Base-by-base conservation (phyloP, 2,888 invertebrate species). In the Brenthis daphne region DNA sequence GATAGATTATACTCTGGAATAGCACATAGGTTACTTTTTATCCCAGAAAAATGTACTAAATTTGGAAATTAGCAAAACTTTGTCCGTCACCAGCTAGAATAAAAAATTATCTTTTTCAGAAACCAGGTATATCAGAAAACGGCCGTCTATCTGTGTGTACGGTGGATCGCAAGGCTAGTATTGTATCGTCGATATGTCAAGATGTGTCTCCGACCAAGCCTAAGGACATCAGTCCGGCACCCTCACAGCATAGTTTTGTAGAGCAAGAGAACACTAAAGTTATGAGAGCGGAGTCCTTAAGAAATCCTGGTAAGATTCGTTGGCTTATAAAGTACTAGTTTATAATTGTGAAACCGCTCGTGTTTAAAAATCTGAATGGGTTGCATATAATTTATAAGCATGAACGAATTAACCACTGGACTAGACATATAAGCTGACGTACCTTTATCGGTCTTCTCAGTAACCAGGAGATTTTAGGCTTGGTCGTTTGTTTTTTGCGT, bases 61-160 rank as follows among this genome's bases (percentile, higher is more conserved):
- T 43, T 43, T 43, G 11, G 37, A 11, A 43, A 43, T 37, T 11
- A 8, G 11, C 37, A 43, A 11, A 43, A 43, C 5, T 29, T 43
- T 43, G 37, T 8, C 37, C 16, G 6, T n/a, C 16, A 47, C 1
- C 43, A 12, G 20, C 20, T 47, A 13, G 1, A 20, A 57, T 13
- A 48, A 54, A 20, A 3, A 11, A 2, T n/a, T n/a, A 50, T 55
- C 8, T 13, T 33, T 84, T 82, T 6, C 84, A 92, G 92, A 91
- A 87, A 82, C 82, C 84, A 12, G 85, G 82, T 0, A 68, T 83
- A 54, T 86, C 87, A 2, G 92, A 92, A 73, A 92, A 92, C 64
- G 92, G 92, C 1, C 90, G 92, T 0, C 85, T 92, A 0, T 92
- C 92, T 3, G 92, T 92, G 0, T 88, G 88, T 72, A 89, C 90